Conservation (phyloP, 2,113 vertebrate genomes). For the Sus scrofa region T2T-Sscrofa CM000828.6:65898001-65898500, state of each 20-base stretch:
- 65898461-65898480: background rate
- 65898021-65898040: accelerated
- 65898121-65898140: background rate
- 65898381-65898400: background rate
- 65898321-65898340: background rate
- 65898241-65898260: no score
- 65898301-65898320: background rate
- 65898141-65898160: background rate
- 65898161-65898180: background rate
- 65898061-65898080: accelerated
- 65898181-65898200: background rate
- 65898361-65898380: background rate
- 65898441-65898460: background rate
- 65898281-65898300: no score
- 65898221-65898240: accelerated
- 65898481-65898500: background rate
- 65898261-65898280: background rate
- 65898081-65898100: background rate
- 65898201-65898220: background rate
- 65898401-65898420: background rate
- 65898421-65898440: no score
- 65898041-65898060: no score
- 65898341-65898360: background rate
- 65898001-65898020: accelerated
- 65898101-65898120: background rate